Evolutionary conservation across 2,797 vertebrate species (phyloP), one percentile per base, ranked within the genome.

Genomic region (Catharus ustulatus): DNA sequence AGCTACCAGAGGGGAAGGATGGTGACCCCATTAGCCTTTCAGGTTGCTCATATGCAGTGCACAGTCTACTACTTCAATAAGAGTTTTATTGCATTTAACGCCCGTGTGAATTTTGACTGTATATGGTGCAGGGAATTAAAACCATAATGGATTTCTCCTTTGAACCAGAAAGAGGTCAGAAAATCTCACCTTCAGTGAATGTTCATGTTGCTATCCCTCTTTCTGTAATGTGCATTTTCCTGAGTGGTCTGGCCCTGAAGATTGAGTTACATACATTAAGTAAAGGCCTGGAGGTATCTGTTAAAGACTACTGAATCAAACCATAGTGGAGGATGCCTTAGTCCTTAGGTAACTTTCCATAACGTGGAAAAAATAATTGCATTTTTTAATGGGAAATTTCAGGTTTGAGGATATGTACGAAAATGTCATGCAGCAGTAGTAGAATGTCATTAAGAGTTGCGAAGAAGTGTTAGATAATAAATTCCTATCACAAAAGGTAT

Each of bases 61-160:
- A 34, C 29, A 72, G 51, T 18, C 78, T 77, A 2, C 38, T 74
- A 29, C 54, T 71, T 89, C 81, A 78, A 9, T 49, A 49, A 32
- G 71, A 69, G 32, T 67, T 87, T 89, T 71, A 93, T 77, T 92
- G 81, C 49, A 77, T 94, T 94, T 93, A 92, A 93, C 10, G 34
- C 79, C 75, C 5, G 1, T 62, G 59, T 93, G 87, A 88, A 76
- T 82, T 92, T 84, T 76, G 55, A 73, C 79, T 95, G 68, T 62
- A 30, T 83, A 18, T 58, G 63, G 73, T 71, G 34, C 76, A 91
- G 40, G 49, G 76, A 92, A 89, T 89, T 93, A 87, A 90, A 90
- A 74, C 57, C 61, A 17, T 90, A 94, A 95, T 93, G 81, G 61
- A 72, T 93, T 97, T 94, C 54, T 92, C 64, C 89, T 94, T 83